Percentiles rank a stretch among this genome's conserved stretches.
phyloP scores from a whole-genome alignment of 2,797 vertebrate species.

The Hipposideros larvatus region DNA sequence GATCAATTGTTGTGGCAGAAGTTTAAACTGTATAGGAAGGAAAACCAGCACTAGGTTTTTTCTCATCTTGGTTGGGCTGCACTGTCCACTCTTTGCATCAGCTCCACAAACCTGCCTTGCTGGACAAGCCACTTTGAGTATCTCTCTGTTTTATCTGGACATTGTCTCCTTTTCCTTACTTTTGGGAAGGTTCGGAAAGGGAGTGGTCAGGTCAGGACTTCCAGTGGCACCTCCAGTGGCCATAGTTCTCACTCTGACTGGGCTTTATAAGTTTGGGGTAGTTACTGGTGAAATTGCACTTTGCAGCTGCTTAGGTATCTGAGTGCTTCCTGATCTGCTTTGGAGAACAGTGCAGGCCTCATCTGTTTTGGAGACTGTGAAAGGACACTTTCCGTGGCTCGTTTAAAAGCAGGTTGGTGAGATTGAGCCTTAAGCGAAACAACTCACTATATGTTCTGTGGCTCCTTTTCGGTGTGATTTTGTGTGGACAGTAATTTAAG shows the following conservation, averaged over 20 bases:
- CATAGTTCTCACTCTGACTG: background rate
- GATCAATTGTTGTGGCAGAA: background rate
- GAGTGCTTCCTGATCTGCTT: background rate
- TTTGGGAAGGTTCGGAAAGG: background rate
- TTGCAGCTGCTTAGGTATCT: background rate
- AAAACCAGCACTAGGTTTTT: background rate
- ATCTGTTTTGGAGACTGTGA: background rate
- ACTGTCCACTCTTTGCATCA: background rate
- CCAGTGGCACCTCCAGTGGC: background rate
- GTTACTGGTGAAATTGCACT: background rate
- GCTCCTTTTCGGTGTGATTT: background rate
- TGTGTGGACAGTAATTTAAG: background rate
- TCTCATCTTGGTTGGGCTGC: background rate
- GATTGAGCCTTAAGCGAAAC: background rate
- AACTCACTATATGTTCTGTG: background rate
- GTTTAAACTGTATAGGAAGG: background rate
- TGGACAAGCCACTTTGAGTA: background rate
- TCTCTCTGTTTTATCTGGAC: background rate
- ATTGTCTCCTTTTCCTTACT: background rate
- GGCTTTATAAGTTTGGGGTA: background rate
- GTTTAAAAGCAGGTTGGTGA: background rate
- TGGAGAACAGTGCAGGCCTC: background rate
- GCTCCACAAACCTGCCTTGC: accelerated
- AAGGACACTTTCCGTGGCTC: background rate
- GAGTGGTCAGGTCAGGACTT: background rate